phyloP scores from a whole-genome alignment of 2,113 vertebrate genomes.

The Osmerus mordax region DNA sequence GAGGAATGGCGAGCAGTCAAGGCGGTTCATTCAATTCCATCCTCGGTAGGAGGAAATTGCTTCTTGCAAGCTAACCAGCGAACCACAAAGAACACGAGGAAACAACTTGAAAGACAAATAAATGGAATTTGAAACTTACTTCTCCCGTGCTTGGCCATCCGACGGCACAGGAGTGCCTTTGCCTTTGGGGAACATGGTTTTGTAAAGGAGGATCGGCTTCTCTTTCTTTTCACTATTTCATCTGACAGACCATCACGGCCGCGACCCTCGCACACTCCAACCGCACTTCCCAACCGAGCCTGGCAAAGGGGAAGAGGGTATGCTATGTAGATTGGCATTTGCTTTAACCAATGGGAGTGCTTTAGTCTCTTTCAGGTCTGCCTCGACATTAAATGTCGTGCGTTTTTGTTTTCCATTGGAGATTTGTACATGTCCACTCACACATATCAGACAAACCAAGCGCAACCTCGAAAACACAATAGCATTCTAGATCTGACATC shows the following conservation, averaged over 20 bases:
- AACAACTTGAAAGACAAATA: conserved; percentile 47
- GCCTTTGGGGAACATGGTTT: conserved; percentile 94
- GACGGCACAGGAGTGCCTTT: conserved; percentile 94
- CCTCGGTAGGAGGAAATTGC: conserved; percentile 64
- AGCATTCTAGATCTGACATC: no score
- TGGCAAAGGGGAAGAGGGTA: conserved; percentile 71
- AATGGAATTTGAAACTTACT: conserved; percentile 75
- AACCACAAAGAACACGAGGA: conserved; percentile 56
- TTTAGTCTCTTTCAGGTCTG: conserved; percentile 31
- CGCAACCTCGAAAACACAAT: no score
- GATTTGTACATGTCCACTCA: background rate
- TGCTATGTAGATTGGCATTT: conserved; percentile 54
- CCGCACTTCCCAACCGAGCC: conserved; percentile 81
- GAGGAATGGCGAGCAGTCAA: conserved; percentile 70
- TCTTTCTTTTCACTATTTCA: conserved; percentile 75
- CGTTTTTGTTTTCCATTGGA: conserved; percentile 22
- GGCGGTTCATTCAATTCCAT: conserved; percentile 73
- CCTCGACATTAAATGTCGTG: conserved; percentile 26
- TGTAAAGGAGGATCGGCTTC: conserved; percentile 68
- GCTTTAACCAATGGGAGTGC: conserved; percentile 50
- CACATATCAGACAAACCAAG: background rate
- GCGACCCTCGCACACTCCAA: conserved; percentile 82
- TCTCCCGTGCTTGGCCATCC: conserved; percentile 92
- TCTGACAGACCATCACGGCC: conserved; percentile 87
- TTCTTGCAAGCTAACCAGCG: conserved; percentile 59